Evolutionary conservation across 2,888 invertebrate genomes (phyloP).

Genomic region (Athrips mouffetella): DNA sequence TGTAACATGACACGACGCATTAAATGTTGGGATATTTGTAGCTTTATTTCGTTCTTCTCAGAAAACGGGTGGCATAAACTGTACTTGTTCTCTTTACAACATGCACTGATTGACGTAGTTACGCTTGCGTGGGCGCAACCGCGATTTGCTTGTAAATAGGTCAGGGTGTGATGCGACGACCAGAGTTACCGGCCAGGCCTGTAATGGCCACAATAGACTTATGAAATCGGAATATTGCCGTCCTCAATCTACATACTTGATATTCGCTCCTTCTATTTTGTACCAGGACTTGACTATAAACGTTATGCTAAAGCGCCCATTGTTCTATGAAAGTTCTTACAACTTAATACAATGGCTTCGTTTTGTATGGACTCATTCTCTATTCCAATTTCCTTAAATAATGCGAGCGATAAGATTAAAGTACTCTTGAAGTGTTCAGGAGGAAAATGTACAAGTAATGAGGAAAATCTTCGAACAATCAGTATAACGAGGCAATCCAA

Average conservation of each 20-base stretch:
- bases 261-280: not conserved
- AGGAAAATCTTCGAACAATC: not conserved
- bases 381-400: not conserved
- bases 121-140: conserved; percentile 58
- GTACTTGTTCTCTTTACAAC: conserved; percentile 32
- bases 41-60: conserved; percentile 34
- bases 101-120: conserved; percentile 49
- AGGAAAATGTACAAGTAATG: not conserved
- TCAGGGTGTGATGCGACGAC: conserved; percentile 55
- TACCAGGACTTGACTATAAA: not conserved
- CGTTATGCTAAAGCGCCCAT: conserved; percentile 6
- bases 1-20: not conserved
- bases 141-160: conserved; percentile 63
- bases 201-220: not conserved
- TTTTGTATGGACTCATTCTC: conserved; percentile 1
- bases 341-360: conserved; percentile 8
- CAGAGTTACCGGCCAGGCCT: conserved; percentile 25
- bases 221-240: not conserved
- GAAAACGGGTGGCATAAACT: conserved; percentile 33
- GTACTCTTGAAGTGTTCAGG: not conserved
- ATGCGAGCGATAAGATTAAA: not conserved
- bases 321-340: conserved; percentile 6
- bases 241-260: not conserved
- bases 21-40: conserved; percentile 19
- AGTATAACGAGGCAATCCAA: not conserved